A percentile compares a stretch with the other conserved stretches of the same genome.
phyloP scores from a whole-genome alignment of 2,113 vertebrate genomes.

The Pelmatolapia mariae region DNA sequence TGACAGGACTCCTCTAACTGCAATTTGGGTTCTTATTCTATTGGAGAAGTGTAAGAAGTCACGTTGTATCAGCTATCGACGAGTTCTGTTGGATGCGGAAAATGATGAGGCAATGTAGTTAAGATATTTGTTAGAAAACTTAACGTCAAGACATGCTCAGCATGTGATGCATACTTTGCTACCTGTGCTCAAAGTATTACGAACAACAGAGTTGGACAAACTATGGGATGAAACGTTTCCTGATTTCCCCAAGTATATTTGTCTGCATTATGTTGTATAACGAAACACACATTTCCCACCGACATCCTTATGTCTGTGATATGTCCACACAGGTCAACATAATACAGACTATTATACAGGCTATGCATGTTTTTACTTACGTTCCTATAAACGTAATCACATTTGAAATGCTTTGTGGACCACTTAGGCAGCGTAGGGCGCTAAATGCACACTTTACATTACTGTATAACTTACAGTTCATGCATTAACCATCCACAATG shows the following conservation, averaged over 20 bases:
- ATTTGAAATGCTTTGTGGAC: not conserved
- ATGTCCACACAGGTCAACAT: not conserved
- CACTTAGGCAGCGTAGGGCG: not conserved
- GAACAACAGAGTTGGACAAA: not conserved
- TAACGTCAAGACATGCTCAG: not conserved
- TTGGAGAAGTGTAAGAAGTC: not conserved
- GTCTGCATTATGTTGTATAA: not conserved
- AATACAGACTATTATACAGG: not conserved
- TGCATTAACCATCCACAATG: not conserved
- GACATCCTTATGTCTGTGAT: not conserved
- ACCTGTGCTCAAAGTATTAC: not conserved
- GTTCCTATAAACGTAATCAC: not conserved
- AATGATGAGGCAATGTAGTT: not conserved
- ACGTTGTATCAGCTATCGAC: not conserved
- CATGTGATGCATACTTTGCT: not conserved
- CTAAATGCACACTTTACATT: not conserved
- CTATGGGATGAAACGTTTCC: not conserved
- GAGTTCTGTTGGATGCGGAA: not conserved
- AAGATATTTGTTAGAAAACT: not conserved
- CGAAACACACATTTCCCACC: not conserved
- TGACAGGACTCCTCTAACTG: not conserved
- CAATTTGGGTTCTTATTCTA: not conserved
- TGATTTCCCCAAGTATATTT: not conserved
- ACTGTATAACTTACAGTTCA: not conserved
- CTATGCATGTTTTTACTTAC: not conserved